phyloP scores from a whole-genome alignment of 2,888 invertebrate species.

The Ectemnius continuus region DNA sequence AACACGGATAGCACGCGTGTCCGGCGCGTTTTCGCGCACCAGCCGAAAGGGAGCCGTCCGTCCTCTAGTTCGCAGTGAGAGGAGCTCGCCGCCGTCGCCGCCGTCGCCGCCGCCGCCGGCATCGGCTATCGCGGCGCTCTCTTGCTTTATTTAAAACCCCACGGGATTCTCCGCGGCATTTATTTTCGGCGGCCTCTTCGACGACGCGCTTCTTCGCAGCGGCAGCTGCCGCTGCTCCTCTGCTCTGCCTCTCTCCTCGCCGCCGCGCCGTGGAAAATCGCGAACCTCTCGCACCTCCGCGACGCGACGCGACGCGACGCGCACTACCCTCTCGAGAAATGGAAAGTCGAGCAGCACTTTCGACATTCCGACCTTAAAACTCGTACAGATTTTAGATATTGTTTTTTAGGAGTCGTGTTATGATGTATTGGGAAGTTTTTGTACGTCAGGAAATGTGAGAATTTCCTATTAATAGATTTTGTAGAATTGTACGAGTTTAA shows the following conservation, averaged over 20 bases:
- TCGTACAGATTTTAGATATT: too few relatives aligned
- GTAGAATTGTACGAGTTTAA: background rate
- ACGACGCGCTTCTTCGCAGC: constrained; percentile 55
- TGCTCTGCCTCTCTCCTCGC: too few relatives aligned
- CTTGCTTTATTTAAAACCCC: constrained; percentile 72
- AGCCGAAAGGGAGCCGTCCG: constrained; percentile 28
- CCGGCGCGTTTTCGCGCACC: constrained; percentile 39
- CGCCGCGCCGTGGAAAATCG: constrained; percentile 16
- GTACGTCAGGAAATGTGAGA: background rate
- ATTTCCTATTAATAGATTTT: background rate
- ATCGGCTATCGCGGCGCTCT: constrained; percentile 53
- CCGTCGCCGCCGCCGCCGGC: background rate
- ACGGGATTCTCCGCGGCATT: constrained; percentile 69
- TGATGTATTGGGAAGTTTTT: background rate
- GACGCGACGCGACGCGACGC: too few relatives aligned
- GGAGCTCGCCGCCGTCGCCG: too few relatives aligned
- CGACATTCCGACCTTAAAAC: too few relatives aligned
- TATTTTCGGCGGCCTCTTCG: constrained; percentile 70
- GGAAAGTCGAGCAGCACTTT: too few relatives aligned
- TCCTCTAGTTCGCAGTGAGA: too few relatives aligned
- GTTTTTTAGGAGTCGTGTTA: background rate
- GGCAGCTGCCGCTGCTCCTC: constrained; percentile 8
- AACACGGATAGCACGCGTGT: constrained; percentile 5
- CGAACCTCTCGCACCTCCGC: background rate
- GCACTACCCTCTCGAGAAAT: too few relatives aligned